Percentiles rank a stretch among this genome's conserved stretches.
Conservation (phyloP, 2,797 vertebrate genomes). For the Glyptemys insculpta region DNA sequence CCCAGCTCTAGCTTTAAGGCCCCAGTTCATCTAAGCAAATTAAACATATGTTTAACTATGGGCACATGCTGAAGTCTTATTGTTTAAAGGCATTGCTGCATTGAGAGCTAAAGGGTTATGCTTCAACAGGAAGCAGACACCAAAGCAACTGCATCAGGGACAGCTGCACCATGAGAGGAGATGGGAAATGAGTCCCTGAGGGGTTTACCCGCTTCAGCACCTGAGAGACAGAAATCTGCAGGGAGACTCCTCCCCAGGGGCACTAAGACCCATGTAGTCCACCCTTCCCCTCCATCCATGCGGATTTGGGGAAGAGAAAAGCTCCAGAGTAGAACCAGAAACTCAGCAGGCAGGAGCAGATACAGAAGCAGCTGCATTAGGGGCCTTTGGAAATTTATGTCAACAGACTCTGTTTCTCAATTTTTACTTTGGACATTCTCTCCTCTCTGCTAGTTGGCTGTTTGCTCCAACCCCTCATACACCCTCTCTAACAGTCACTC, state of each 20-base stretch:
- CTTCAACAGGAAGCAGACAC: fast-evolving
- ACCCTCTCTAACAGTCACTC: not conserved
- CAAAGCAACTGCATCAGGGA: not conserved
- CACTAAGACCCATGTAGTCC: fast-evolving
- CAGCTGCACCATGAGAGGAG: fast-evolving
- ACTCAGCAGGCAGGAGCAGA: not conserved
- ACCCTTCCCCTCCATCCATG: fast-evolving
- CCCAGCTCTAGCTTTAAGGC: not conserved
- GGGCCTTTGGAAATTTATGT: not conserved
- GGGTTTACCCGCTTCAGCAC: not conserved
- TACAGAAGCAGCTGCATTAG: not conserved
- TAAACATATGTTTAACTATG: not conserved
- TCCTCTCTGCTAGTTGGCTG: not conserved
- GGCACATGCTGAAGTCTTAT: fast-evolving
- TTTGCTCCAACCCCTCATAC: not conserved
- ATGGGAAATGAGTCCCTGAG: not conserved
- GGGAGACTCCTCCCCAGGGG: not conserved
- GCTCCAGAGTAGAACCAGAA: not conserved
- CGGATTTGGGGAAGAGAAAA: not conserved
- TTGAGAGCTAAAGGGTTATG: fast-evolving
- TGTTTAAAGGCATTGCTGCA: not conserved
- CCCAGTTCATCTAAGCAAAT: not conserved
- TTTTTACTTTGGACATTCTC: not conserved
- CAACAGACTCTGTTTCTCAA: not conserved
- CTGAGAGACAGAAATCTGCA: not conserved